These are phyloP conservation scores for Calcarius ornatus DNA, from an alignment of 2,113 vertebrate species.

Conservation along the genomic window DNA sequence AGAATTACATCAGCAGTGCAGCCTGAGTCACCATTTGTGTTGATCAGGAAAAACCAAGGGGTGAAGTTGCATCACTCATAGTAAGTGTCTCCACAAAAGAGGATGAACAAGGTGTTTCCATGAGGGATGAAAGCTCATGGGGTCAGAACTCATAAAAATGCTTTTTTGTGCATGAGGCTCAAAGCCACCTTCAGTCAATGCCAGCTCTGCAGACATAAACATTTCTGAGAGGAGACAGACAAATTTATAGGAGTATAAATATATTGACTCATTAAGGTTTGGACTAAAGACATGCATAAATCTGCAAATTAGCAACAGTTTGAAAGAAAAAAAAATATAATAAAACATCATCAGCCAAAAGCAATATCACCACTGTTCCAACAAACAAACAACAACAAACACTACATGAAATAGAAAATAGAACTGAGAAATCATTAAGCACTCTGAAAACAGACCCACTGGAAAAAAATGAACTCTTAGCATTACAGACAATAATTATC, in stretches of 20 bases:
- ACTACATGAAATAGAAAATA: conserved; percentile 6
- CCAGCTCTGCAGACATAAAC: not conserved
- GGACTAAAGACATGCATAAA: not conserved
- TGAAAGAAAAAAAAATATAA: not conserved
- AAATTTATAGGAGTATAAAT: not conserved
- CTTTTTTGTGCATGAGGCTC: not conserved
- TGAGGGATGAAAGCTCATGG: not conserved
- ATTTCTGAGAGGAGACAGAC: not conserved
- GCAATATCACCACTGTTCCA: not conserved
- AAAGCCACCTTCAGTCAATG: not conserved
- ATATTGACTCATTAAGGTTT: not conserved
- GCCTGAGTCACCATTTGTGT: not conserved
- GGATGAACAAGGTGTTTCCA: not conserved
- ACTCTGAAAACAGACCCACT: not conserved
- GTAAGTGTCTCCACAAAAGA: not conserved
- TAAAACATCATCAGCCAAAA: conserved; percentile 1
- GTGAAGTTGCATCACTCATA: accelerated
- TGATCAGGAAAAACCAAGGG: not conserved
- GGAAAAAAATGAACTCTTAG: not conserved
- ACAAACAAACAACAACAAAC: conserved; percentile 18
- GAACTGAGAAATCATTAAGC: conserved; percentile 23
- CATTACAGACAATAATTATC: not conserved
- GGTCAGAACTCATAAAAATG: not conserved
- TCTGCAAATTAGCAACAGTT: not conserved
- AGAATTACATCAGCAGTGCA: not conserved